Conservation (phyloP, 2,113 vertebrate species). For the Tor tambroides region DNA sequence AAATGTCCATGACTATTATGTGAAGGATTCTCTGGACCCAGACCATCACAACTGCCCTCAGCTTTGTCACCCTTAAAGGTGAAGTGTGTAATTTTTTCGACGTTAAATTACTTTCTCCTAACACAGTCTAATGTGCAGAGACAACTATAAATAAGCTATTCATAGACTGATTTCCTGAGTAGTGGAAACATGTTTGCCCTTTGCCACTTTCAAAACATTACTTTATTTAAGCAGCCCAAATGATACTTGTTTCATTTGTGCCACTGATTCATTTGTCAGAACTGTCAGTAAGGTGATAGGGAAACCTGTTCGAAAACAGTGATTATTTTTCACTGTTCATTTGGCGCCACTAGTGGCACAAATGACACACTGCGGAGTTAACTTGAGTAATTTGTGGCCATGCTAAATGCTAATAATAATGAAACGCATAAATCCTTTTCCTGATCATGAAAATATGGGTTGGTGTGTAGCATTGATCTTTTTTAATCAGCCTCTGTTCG, state of each 20-base stretch:
- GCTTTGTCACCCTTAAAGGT: constrained; percentile 4
- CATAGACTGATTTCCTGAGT: not conserved
- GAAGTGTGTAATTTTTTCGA: constrained; percentile 10
- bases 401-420: constrained; percentile 1
- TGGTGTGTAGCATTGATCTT: constrained; percentile 7
- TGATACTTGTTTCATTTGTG: not conserved
- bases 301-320: not conserved
- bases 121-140: not conserved
- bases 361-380: not conserved
- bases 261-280: not conserved
- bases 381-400: not conserved
- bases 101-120: constrained; percentile 7
- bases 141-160: constrained; percentile 15
- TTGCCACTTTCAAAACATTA: not conserved
- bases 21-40: not conserved
- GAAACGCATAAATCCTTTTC: constrained; percentile 2
- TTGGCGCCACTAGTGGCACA: not conserved
- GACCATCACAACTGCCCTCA: constrained; percentile 7
- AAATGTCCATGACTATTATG: not conserved
- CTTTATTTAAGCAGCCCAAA: not conserved
- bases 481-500: constrained; percentile 18
- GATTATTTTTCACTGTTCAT: not conserved
- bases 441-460: constrained; percentile 16
- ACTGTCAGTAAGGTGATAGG: not conserved
- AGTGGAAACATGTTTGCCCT: not conserved